Evolutionary conservation across 2,888 invertebrate genomes (phyloP), one percentile per base, ranked within the genome.

Genomic region (Cryptocheilus praepositus): DNA sequence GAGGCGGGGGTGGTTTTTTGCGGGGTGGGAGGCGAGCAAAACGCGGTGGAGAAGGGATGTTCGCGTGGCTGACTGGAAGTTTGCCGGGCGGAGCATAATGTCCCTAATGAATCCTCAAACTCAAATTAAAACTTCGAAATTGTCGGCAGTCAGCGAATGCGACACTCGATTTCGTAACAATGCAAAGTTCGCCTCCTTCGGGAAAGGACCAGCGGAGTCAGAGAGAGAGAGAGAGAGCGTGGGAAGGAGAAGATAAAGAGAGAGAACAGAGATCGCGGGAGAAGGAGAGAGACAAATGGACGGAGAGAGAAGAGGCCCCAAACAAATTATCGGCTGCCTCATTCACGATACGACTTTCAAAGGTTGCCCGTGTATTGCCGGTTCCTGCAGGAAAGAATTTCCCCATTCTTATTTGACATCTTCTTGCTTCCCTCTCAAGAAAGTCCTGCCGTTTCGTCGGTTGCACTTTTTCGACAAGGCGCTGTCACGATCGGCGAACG

Each of bases 121-220:
- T 87, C 86, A 85, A 86, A 87, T 87, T 86, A 86, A 87, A 87
- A 87, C 80, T 87, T 87, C 63, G 77, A 84, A 86, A 86, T 86
- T 81, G 86, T 82, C 80, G 82, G 78, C 79, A 81, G 83, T 81
- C 81, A 72, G 71, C 80, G 74, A 81, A 81, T 71, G 71, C 80
- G 81, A 81, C 79, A 81, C 83, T 83, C 83, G 83, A 83, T 83
- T 80, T 75, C 79, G 73, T 85, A 86, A 87, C 85, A 86, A 86
- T 85, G 82, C 81, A 78, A 85, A 86, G 77, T 86, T 86, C 80
- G 74, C 68, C 67, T 67, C 66, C 64, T 67, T 68, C 60, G 61
- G 36, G 36, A 36, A 36, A 36, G 36, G 36, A 36, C 21, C 56
- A 19, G 28, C 53, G 43, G 45, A 56, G 58, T 65, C 68, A 71